phyloP scores from a whole-genome alignment of 2,888 invertebrate species.

The Ectobius pallidus region DNA sequence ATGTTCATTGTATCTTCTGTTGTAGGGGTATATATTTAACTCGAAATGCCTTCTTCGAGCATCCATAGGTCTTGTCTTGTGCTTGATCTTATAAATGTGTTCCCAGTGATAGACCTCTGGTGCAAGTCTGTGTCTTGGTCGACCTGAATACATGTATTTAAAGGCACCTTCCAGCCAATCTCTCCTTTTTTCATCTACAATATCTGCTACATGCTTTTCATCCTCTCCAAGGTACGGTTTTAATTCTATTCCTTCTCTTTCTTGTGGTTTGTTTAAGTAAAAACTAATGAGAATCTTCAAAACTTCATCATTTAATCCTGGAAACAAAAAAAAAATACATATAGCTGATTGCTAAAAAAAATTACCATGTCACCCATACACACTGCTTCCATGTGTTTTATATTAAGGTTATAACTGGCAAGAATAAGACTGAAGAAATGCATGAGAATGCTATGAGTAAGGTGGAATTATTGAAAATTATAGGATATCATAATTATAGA shows the following conservation, averaged over 20 bases:
- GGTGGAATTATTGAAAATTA: too few relatives aligned
- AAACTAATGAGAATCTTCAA: slow-evolving; percentile 74
- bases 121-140: slow-evolving; percentile 63
- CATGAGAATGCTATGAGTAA: too few relatives aligned
- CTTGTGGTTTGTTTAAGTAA: slow-evolving; percentile 72
- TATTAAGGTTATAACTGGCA: too few relatives aligned
- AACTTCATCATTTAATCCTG: slow-evolving; percentile 80
- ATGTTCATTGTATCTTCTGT: slow-evolving; percentile 71
- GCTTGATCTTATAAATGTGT: slow-evolving; percentile 72
- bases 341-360: too few relatives aligned
- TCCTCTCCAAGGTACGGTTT: slow-evolving; percentile 73
- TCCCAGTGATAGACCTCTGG: slow-evolving; percentile 85
- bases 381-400: too few relatives aligned
- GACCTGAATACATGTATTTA: slow-evolving; percentile 72
- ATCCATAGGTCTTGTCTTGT: slow-evolving; percentile 72
- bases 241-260: slow-evolving; percentile 65
- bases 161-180: slow-evolving; percentile 72
- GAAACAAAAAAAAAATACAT: slow-evolving; percentile 13
- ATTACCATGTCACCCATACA: background rate
- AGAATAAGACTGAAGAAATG: too few relatives aligned
- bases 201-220: slow-evolving; percentile 67
- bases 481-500: too few relatives aligned
- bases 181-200: slow-evolving; percentile 70
- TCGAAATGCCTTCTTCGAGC: slow-evolving; percentile 74
- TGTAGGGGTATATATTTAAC: slow-evolving; percentile 63